Percentiles rank a stretch among this genome's conserved stretches.
Evolutionary conservation across 2,797 vertebrate species (phyloP).

Genomic region (Meriones psammophilus): DNA sequence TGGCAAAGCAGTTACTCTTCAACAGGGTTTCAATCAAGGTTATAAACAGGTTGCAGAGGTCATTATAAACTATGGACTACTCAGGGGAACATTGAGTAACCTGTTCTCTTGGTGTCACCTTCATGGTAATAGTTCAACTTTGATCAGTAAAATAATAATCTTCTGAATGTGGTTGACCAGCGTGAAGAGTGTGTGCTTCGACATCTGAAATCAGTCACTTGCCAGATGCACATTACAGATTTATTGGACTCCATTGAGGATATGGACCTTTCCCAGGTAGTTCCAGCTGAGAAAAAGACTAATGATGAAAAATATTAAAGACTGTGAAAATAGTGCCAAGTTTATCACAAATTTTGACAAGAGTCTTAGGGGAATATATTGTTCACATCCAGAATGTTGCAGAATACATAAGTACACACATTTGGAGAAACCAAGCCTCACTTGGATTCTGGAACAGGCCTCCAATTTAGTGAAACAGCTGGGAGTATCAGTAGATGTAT

Average conservation of each 20-base stretch:
- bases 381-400: slow-evolving; percentile 62
- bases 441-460: slow-evolving; percentile 90
- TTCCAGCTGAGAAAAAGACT: slow-evolving; percentile 69
- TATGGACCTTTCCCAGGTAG: slow-evolving; percentile 88
- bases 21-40: slow-evolving; percentile 93
- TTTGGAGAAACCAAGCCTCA: slow-evolving; percentile 83
- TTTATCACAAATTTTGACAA: slow-evolving; percentile 72
- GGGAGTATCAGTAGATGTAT: slow-evolving; percentile 90
- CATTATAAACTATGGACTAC: slow-evolving; percentile 91
- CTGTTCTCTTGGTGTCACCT: slow-evolving; percentile 94
- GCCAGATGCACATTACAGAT: slow-evolving; percentile 89
- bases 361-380: slow-evolving; percentile 45
- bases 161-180: slow-evolving; percentile 90
- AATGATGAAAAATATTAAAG: slow-evolving; percentile 71
- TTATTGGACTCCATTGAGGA: slow-evolving; percentile 92
- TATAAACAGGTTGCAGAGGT: slow-evolving; percentile 91
- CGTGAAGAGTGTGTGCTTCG: slow-evolving; percentile 91
- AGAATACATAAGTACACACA: slow-evolving; percentile 68
- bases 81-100: slow-evolving; percentile 95
- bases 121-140: slow-evolving; percentile 87
- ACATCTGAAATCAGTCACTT: slow-evolving; percentile 86
- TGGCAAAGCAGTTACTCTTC: slow-evolving; percentile 93
- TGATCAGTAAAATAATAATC: slow-evolving; percentile 88
- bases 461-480: slow-evolving; percentile 90
- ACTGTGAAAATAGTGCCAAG: slow-evolving; percentile 44